These are phyloP conservation scores for Drosophila prolongata DNA, from an alignment of 2,888 invertebrate species.

Conservation along the genomic window DNA sequence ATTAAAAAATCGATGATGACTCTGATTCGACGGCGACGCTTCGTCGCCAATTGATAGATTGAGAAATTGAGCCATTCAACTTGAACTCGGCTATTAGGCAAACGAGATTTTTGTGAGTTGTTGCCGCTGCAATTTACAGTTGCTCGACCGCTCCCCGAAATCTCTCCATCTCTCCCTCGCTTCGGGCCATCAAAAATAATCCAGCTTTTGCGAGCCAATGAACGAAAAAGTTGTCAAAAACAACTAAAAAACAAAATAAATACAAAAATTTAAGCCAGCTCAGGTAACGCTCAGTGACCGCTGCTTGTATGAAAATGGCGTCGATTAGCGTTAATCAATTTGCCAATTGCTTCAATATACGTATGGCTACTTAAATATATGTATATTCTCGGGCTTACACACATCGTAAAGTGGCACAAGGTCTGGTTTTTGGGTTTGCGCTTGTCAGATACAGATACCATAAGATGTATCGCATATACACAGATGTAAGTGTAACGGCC, in stretches of 20 bases:
- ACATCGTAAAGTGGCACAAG: conserved; percentile 74
- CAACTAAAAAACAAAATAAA: conserved; percentile 7
- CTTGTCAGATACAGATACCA: conserved; percentile 53
- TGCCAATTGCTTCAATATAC: conserved; percentile 41
- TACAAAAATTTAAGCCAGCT: conserved; percentile 18
- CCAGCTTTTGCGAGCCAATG: conserved; percentile 60
- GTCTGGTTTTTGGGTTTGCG: conserved; percentile 70
- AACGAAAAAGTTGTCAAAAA: conserved; percentile 52
- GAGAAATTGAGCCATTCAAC: conserved; percentile 80
- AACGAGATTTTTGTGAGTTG: conserved; percentile 73
- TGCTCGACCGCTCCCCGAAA: conserved; percentile 55
- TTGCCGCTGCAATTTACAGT: conserved; percentile 66
- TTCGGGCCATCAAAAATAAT: conserved; percentile 6
- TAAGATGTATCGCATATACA: conserved; percentile 53
- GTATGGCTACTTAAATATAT: not conserved
- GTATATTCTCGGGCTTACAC: conserved; percentile 56
- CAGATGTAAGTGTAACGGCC: conserved; percentile 55
- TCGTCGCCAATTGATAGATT: conserved; percentile 60
- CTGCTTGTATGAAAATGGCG: conserved; percentile 64
- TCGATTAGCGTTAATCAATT: conserved; percentile 78
- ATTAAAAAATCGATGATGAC: conserved; percentile 65
- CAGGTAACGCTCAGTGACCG: conserved; percentile 24
- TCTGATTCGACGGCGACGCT: conserved; percentile 47
- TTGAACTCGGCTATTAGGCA: conserved; percentile 83
- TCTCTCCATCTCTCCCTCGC: not conserved